phyloP scores from a whole-genome alignment of 2,113 vertebrate genomes.

The Sphyrna mokarran region DNA sequence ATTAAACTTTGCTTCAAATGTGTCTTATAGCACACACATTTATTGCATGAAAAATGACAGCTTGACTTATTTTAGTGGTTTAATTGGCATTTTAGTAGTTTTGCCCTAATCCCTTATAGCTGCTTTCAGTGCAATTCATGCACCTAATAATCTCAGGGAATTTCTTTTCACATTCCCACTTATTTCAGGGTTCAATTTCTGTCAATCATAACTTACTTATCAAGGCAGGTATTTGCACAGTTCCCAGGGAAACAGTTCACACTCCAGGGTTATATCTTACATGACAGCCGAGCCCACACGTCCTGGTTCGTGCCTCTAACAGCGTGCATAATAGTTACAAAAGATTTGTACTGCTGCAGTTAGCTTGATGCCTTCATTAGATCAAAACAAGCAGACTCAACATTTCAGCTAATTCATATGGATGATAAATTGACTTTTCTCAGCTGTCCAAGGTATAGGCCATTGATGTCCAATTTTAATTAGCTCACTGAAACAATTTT shows the following conservation, averaged over 20 bases:
- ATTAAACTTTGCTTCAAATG: conserved; percentile 24
- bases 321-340: neutral
- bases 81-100: neutral
- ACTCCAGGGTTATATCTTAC: neutral
- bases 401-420: neutral
- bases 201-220: too few species aligned
- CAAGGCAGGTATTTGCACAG: neutral
- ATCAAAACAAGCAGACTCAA: neutral
- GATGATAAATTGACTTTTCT: neutral
- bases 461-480: neutral
- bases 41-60: neutral
- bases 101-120: neutral
- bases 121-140: neutral
- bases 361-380: neutral
- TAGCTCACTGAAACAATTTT: neutral
- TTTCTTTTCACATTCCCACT: neutral
- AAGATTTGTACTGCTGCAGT: neutral
- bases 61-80: neutral
- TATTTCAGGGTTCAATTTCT: neutral
- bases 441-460: neutral
- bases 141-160: neutral
- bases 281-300: neutral
- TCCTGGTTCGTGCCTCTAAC: neutral
- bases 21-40: neutral
- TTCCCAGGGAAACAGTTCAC: neutral